Evolutionary conservation across 2,888 invertebrate species (phyloP), one percentile per base, ranked within the genome.

Genomic region (Formica aserva): DNA sequence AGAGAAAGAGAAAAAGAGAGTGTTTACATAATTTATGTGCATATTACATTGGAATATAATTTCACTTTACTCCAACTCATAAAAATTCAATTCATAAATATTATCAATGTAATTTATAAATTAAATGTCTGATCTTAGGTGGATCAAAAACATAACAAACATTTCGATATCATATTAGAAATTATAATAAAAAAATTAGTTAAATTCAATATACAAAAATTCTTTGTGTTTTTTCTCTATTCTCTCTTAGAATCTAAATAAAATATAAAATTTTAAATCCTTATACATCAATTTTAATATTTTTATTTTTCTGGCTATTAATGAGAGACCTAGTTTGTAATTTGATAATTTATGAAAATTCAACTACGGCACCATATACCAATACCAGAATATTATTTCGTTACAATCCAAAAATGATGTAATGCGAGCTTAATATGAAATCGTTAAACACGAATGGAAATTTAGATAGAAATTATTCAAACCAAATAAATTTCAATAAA

Each of bases 281-380:
- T n/a, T 26, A 11, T 41, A 8, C 5, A 26, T 45, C 3, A 41
- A 66, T 35, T 48, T 32, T 67, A 48, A 66, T 41, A 66, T 62
- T 22, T 48, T 6, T 48, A 35, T 3, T 65, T 3, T 65, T 2
- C 11, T 32, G 8, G 18, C 8, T 74, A 60, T 62, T 38, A 75
- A 75, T 6, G 5, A 41, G 6, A 22, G 1, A 52, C 18, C 63
- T 63, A 63, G 35, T 35, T 77, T 26, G 1, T 9, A 62, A 65
- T 45, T 38, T 52, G 26, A 76, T 32, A 15, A 67, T 66, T 18
- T 8, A 52, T 52, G 2, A 71, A 55, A 60, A 45, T 78, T 60
- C 32, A 22, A 32, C 1, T 13, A 48, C 18, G 5, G 3, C 26
- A 29, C 6, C 1, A 48, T 35, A 41, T 26, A 66, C 15, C 0